Evolutionary conservation across 2,888 invertebrate genomes (phyloP), one percentile per base, ranked within the genome.

Genomic region (Eubasilissa splendida): DNA sequence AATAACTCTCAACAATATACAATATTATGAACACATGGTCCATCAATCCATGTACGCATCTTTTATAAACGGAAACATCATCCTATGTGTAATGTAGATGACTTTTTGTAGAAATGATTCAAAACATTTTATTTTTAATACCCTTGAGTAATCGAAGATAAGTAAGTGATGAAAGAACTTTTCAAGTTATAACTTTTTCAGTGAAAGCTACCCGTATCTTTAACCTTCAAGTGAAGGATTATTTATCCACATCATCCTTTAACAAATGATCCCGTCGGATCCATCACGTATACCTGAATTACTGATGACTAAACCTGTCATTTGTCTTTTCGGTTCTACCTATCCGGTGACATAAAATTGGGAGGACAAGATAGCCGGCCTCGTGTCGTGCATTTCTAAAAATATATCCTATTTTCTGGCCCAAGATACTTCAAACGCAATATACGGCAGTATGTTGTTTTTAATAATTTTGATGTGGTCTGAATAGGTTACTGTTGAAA

Each of bases 181-280:
- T 75, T 63, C 31, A 52, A n/a, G 10, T 60, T 22, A 75, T 75
- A 76, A 60, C 60, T 76, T 76, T 50, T 63, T 76, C 31, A 42
- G 10, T 8, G 31, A 60, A 63, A 11, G 52, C 12, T 22, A 42
- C 14, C 53, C 53, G 58, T 59, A 70, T 56, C 58, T 42, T 58
- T 50, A 74, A 74, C 58, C 22, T 74, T 31, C 53, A 11, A 33
- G 53, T 22, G 31, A 70, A 54, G 31, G 70, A n/a, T 31, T 54
- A 14, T 54, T 70, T 70, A 53, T 70, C 31, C 31, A 54, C 22
- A 14, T 54, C 11, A 10, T 5, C 53, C 10, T 5, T 10, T 53
- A 70, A 70, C 54, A 70, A 53, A 70, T 70, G 22, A 54, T 54
- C 70, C 70, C 22, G 22, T 22, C 53, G 52, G 54, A 54, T 70